Base-by-base conservation (phyloP, 1,140 invertebrate species). In the Papilio helenus region DNA sequence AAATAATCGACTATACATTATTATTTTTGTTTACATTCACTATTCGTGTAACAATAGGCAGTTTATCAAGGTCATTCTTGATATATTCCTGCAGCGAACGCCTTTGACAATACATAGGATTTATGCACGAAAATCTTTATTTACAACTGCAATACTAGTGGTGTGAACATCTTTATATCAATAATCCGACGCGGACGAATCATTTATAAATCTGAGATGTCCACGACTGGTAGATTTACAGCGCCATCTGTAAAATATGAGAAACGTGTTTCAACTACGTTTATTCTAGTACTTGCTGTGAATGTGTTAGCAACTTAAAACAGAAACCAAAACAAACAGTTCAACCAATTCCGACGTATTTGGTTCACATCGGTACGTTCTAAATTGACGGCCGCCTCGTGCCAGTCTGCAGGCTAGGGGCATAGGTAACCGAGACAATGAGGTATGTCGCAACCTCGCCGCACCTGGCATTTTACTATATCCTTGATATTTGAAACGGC, bases 401-500 rank as follows among this genome's bases (percentile, higher is more conserved):
- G 68, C 58, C 72, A 79, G 78, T 78, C 80, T 26, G 49, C 46
- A 77, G 81, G 79, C 78, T 77, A 49, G 77, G 80, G 80, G 84
- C 85, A 90, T 85, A 90, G 87, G 87, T 92, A 79, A 49, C 23
- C 76, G 76, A 86, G 83, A 89, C 88, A 89, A 90, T 92, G 44
- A 76, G 84, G 80, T 76, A 81, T 90, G 88, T 90, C 85, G 86
- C 89, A 92, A 91, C 83, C 74, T 76, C 77, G 61, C 83, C 61
- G 23, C 61, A 68, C 61, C 61, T 93, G 93, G 86, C 93, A 94
- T 94, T 94, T 94, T 76, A 86, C 81, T 76, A 86, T 91, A 93
- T 92, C 92, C 93, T 94, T 94, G 93, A 94, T 94, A 93, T 93
- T 94, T 94, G 85, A 85, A 85, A 84, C 84, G 84, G 87, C 83